phyloP scores from a whole-genome alignment of 2,888 invertebrate genomes.

The Amphipyra berbera region DNA sequence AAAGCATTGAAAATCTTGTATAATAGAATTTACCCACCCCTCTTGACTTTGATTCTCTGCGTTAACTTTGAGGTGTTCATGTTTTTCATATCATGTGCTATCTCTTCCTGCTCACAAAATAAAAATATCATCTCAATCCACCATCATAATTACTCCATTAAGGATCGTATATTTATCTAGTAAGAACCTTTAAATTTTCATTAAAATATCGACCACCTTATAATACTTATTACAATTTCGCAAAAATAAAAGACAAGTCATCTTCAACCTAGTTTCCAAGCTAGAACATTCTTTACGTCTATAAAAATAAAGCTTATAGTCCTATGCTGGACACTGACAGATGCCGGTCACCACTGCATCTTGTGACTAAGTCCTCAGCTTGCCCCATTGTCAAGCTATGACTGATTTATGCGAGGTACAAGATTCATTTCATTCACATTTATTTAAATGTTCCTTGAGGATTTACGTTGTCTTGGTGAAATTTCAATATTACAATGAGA shows the following conservation, averaged over 20 bases:
- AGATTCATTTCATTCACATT: conserved; percentile 63
- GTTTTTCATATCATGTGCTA: too few species aligned
- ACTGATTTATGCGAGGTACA: conserved; percentile 59
- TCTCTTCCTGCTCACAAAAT: too few species aligned
- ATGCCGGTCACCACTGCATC: conserved; percentile 46
- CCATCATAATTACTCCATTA: neutral
- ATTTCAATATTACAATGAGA: conserved; percentile 63
- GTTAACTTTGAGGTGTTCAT: too few species aligned
- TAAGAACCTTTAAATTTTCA: conserved; percentile 7
- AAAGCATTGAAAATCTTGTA: too few species aligned
- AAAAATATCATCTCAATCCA: neutral
- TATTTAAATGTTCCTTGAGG: conserved; percentile 57
- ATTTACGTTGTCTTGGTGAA: conserved; percentile 54
- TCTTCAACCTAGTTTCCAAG: neutral
- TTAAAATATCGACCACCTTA: conserved; percentile 22
- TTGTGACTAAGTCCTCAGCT: conserved; percentile 55
- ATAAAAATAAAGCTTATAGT: conserved; percentile 31
- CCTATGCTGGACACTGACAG: conserved; percentile 29
- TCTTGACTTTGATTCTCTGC: too few species aligned
- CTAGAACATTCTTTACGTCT: conserved; percentile 12
- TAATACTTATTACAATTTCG: conserved; percentile 7
- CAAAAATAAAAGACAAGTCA: conserved; percentile 10
- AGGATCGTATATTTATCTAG: conserved; percentile 2
- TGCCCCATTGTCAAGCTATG: conserved; percentile 60
- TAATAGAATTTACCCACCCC: too few species aligned